phyloP scores from a whole-genome alignment of 2,797 vertebrate species.

The Meda fulgida region DNA sequence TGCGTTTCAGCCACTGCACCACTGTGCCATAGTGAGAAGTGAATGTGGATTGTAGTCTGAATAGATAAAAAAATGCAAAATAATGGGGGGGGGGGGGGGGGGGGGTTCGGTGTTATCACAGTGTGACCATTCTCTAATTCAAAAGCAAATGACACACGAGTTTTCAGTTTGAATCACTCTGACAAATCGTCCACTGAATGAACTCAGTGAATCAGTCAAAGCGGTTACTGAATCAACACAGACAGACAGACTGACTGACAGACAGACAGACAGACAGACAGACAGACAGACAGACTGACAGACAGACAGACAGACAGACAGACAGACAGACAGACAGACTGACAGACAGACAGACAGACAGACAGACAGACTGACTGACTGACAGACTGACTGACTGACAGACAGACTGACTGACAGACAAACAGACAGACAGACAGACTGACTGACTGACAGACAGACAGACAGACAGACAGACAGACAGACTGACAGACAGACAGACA shows the following conservation, averaged over 20 bases:
- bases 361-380: background rate
- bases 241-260: background rate
- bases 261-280: background rate
- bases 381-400: background rate
- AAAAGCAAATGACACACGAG: background rate
- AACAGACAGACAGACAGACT: too few relatives aligned
- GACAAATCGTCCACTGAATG: background rate
- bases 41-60: background rate
- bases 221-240: background rate
- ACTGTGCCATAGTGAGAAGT: background rate
- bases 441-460: rapidly evolving
- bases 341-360: too few relatives aligned
- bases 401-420: background rate
- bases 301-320: rapidly evolving
- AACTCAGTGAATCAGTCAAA: background rate
- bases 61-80: background rate
- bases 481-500: rapidly evolving
- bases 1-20: background rate
- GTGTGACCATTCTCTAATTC: background rate
- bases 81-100: too few relatives aligned
- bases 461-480: too few relatives aligned
- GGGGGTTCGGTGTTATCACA: too few relatives aligned
- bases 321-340: background rate
- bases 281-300: rapidly evolving
- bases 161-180: background rate